phyloP scores from a whole-genome alignment of 2,113 vertebrate genomes.

The Anseranas semipalmata region DNA sequence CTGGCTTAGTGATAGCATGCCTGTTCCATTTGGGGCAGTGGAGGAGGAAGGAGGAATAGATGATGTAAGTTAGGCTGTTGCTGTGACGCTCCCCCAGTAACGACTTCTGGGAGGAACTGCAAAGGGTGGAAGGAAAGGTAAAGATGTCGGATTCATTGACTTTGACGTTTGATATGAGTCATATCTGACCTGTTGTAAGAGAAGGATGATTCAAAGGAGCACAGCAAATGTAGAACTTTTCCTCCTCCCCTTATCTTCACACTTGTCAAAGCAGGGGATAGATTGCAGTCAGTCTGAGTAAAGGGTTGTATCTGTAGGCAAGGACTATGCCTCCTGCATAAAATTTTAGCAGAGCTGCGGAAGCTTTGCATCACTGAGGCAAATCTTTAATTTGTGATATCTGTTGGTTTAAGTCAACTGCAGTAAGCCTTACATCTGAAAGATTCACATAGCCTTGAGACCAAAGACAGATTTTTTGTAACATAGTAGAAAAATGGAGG shows the following conservation, averaged over 20 bases:
- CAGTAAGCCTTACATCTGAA: background rate
- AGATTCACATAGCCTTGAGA: background rate
- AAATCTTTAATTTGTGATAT: background rate
- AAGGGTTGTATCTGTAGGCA: background rate
- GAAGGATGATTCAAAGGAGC: background rate
- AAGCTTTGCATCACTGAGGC: background rate
- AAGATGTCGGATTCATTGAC: background rate
- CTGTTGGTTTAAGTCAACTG: background rate
- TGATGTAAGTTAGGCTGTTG: conserved; percentile 12
- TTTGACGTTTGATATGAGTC: background rate
- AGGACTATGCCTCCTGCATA: background rate
- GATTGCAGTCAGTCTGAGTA: background rate
- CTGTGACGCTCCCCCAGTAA: background rate
- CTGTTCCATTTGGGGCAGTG: conserved; percentile 24
- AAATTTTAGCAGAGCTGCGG: background rate
- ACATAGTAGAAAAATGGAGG: background rate
- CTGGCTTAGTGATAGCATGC: conserved; percentile 36
- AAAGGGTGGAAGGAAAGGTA: background rate
- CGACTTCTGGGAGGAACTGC: background rate
- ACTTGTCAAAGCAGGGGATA: background rate
- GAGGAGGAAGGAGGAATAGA: conserved; percentile 16
- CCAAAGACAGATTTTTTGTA: background rate
- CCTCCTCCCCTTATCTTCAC: background rate
- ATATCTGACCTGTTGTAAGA: background rate
- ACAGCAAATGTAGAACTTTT: background rate